A percentile compares a stretch with the other conserved stretches of the same genome.
These are phyloP conservation scores for Cygnus olor DNA, from an alignment of 2,797 vertebrate genomes.

Conservation along the genomic window DNA sequence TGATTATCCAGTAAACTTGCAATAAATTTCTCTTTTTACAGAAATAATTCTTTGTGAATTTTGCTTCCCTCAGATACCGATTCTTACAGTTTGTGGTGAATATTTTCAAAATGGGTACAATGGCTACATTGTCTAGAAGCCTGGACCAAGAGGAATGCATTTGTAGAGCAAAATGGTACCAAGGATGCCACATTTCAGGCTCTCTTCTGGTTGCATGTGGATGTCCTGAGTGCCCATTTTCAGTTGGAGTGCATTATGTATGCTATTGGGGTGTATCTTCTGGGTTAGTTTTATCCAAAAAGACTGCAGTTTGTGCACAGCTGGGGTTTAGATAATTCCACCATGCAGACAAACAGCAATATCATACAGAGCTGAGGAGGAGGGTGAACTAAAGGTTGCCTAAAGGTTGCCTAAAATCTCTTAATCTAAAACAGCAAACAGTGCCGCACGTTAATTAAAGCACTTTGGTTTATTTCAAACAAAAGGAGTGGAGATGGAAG, in stretches of 20 bases:
- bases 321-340: background rate
- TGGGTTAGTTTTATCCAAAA: background rate
- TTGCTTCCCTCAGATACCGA: background rate
- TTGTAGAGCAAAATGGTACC: background rate
- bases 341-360: background rate
- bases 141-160: fast-evolving
- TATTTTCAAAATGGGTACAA: background rate
- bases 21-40: background rate
- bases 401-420: background rate
- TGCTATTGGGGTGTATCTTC: background rate
- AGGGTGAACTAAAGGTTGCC: background rate
- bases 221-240: background rate
- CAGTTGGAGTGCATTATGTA: background rate
- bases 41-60: background rate
- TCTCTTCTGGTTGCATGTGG: background rate
- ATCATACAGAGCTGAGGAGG: background rate
- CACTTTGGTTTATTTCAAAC: background rate
- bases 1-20: background rate
- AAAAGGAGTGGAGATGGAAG: background rate
- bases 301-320: fast-evolving
- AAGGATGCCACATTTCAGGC: background rate
- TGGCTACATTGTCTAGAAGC: background rate
- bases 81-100: fast-evolving
- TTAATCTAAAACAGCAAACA: background rate
- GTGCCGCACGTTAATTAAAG: background rate